phyloP scores from a whole-genome alignment of 2,797 vertebrate genomes.

The Geotrypetes seraphini region DNA sequence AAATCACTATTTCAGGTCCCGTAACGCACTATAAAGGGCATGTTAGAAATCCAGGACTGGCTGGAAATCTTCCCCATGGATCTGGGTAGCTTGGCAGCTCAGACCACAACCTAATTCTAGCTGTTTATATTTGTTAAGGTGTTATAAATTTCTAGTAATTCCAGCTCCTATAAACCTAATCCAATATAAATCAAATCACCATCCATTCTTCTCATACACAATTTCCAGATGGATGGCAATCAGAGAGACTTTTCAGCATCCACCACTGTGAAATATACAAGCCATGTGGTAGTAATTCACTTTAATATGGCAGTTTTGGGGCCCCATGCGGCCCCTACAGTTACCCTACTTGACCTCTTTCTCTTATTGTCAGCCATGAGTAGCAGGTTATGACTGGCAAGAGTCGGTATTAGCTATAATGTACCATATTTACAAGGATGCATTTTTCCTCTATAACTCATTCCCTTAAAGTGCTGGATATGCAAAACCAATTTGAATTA shows the following conservation, averaged over 20 bases:
- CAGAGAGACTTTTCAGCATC: not conserved
- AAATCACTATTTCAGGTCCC: too few relatives aligned
- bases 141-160: constrained; percentile 13
- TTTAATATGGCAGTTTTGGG: constrained; percentile 9
- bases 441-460: constrained; percentile 14
- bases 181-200: constrained; percentile 17
- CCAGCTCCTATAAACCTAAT: constrained; percentile 16
- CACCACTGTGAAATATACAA: constrained; percentile 1
- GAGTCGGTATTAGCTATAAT: constrained; percentile 15
- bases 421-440: constrained; percentile 10
- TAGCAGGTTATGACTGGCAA: constrained; percentile 1
- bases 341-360: constrained; percentile 2
- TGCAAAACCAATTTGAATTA: constrained; percentile 7
- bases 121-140: not conserved
- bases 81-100: too few relatives aligned
- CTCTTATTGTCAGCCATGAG: not conserved
- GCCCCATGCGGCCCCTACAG: constrained; percentile 1
- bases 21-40: too few relatives aligned
- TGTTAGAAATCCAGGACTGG: too few relatives aligned
- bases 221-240: constrained; percentile 6
- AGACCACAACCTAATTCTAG: too few relatives aligned
- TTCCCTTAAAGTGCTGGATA: constrained; percentile 4
- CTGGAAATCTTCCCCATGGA: too few relatives aligned
- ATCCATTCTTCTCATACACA: constrained; percentile 3
- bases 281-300: constrained; percentile 3